Percentiles rank a stretch among this genome's conserved stretches.
Conservation (phyloP, 2,797 vertebrate species). For the Erithacus rubecula region DNA sequence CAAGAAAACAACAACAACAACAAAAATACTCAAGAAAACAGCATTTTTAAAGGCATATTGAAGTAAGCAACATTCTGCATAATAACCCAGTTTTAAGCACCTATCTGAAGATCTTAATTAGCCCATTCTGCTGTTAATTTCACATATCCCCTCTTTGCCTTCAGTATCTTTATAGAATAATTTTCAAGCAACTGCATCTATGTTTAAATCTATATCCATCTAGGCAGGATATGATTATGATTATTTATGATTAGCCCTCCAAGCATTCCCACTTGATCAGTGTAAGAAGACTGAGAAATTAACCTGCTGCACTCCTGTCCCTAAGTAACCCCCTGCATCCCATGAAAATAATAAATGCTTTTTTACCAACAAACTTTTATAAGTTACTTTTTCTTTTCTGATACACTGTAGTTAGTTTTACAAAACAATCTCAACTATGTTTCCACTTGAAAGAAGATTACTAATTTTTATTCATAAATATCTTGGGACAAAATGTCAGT, state of each 20-base stretch:
- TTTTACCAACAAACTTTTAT: neutral
- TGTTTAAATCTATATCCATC: conserved; percentile 43
- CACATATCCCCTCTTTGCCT: conserved; percentile 31
- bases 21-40: neutral
- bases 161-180: conserved; percentile 44
- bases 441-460: neutral
- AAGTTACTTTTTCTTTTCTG: neutral
- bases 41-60: neutral
- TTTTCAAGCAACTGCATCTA: conserved; percentile 19
- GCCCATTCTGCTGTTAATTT: conserved; percentile 51
- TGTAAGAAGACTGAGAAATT: neutral
- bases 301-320: neutral
- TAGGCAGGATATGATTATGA: conserved; percentile 48
- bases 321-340: neutral
- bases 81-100: conserved; percentile 34
- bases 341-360: neutral
- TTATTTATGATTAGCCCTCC: conserved; percentile 53
- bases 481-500: neutral
- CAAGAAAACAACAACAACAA: neutral
- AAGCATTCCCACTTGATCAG: conserved; percentile 28
- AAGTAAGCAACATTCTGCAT: neutral
- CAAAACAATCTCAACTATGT: neutral
- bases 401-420: neutral
- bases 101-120: conserved; percentile 65
- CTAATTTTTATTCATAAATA: neutral